Conservation (phyloP, 2,888 invertebrate genomes). For the Erebia palarica region DNA sequence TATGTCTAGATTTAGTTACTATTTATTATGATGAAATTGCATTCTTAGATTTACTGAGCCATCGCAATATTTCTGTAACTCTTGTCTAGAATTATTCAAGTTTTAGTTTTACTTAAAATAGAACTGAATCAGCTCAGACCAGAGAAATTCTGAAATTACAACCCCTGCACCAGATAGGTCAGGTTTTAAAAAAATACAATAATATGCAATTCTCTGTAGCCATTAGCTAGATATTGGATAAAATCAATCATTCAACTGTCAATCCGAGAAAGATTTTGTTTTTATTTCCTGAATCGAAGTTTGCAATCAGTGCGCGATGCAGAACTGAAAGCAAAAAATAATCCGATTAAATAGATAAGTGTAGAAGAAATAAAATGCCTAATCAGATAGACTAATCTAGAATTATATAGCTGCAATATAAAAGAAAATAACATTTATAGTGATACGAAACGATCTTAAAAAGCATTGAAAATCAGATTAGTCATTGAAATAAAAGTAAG, state of each 20-base stretch:
- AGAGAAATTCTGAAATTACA: too few relatives aligned
- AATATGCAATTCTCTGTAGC: not conserved
- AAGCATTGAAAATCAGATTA: slow-evolving; percentile 6
- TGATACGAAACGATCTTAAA: not conserved
- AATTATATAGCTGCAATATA: not conserved
- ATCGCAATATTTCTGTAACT: not conserved
- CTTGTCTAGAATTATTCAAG: too few relatives aligned
- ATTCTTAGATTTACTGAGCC: not conserved
- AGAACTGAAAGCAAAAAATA: not conserved
- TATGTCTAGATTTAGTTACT: not conserved
- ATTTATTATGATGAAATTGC: not conserved
- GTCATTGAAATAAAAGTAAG: slow-evolving; percentile 8
- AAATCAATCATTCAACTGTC: slow-evolving; percentile 13
- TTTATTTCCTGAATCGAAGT: slow-evolving; percentile 14
- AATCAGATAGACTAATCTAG: slow-evolving; percentile 2
- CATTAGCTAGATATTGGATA: not conserved
- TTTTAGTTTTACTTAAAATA: too few relatives aligned
- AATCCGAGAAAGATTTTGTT: slow-evolving; percentile 3
- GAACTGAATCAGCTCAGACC: too few relatives aligned
- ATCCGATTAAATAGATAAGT: slow-evolving; percentile 4
- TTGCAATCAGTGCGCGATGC: not conserved
- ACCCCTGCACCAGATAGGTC: not conserved
- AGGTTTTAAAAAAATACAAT: too few relatives aligned
- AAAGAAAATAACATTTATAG: not conserved
- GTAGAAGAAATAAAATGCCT: not conserved